A percentile compares a stretch with the other conserved stretches of the same genome.
Evolutionary conservation across 2,113 vertebrate species (phyloP).

Genomic region (Rhinolophus ferrumequinum): DNA sequence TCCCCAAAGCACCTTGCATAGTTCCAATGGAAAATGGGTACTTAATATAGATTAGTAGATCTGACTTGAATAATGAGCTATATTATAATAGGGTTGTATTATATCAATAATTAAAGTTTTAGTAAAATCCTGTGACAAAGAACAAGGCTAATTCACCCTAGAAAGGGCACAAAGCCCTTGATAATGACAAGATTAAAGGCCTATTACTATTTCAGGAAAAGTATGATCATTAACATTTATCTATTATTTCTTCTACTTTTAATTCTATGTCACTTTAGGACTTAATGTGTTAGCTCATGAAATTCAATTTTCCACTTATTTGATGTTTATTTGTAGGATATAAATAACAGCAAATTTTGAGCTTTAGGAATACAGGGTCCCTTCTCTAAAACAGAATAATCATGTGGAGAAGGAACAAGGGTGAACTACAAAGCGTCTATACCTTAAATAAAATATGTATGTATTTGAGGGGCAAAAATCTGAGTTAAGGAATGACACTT

Average conservation of each 20-base stretch:
- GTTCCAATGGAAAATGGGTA: not conserved
- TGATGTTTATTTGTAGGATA: not conserved
- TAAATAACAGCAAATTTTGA: not conserved
- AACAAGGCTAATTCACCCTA: constrained; percentile 58
- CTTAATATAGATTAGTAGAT: constrained; percentile 52
- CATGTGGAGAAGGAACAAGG: not conserved
- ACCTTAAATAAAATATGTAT: not conserved
- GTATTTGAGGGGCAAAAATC: not conserved
- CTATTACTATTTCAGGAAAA: constrained; percentile 63
- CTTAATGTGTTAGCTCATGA: not conserved
- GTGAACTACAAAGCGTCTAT: not conserved
- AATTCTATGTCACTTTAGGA: not conserved
- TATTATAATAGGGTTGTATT: constrained; percentile 66
- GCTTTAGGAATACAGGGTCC: not conserved
- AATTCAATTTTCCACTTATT: not conserved
- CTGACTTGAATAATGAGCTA: constrained; percentile 70
- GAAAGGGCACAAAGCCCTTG: constrained; percentile 54
- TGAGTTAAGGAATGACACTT: not conserved
- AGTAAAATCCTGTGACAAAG: constrained; percentile 63
- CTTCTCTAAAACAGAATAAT: not conserved
- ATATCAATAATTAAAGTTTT: constrained; percentile 79
- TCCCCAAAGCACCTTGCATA: not conserved
- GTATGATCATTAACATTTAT: constrained; percentile 29
- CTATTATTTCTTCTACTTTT: constrained; percentile 33
- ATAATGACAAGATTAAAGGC: constrained; percentile 72